Evolutionary conservation across 2,888 invertebrate species (phyloP).

Genomic region (Pyrochroa serraticornis): DNA sequence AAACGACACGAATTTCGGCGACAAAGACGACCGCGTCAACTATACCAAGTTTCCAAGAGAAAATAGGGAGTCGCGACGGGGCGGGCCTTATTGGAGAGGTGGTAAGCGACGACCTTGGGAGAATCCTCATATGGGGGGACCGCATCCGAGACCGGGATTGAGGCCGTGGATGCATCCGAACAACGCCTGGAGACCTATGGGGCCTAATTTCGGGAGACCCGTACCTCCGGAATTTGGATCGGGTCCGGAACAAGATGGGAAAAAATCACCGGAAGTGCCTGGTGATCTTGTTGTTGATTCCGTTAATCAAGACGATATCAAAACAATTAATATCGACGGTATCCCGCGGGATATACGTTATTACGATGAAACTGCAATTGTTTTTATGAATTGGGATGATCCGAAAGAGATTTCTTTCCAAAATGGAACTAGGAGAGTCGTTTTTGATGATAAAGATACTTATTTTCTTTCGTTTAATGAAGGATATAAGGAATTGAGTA

Average conservation of each 20-base stretch:
- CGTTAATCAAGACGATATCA: conserved; percentile 72
- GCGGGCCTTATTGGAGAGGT: conserved; percentile 37
- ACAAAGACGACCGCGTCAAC: conserved; percentile 22
- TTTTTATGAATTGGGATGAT: conserved; percentile 85
- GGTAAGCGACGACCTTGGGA: conserved; percentile 26
- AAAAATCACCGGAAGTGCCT: conserved; percentile 36
- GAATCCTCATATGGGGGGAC: conserved; percentile 29
- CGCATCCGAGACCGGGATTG: conserved; percentile 31
- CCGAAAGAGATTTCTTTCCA: conserved; percentile 86
- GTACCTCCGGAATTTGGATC: conserved; percentile 11
- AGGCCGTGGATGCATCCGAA: conserved; percentile 40
- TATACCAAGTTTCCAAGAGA: conserved; percentile 8
- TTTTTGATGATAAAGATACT: conserved; percentile 78
- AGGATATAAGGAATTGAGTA: conserved; percentile 72
- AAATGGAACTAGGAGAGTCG: conserved; percentile 75
- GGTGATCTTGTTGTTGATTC: conserved; percentile 32
- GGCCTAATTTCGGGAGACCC: conserved; percentile 30
- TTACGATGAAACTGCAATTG: conserved; percentile 83
- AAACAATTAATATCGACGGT: conserved; percentile 82
- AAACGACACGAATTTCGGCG: conserved; percentile 33
- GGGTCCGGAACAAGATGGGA: conserved; percentile 20
- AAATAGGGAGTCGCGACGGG: conserved; percentile 21
- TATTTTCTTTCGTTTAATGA: conserved; percentile 70
- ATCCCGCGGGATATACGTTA: conserved; percentile 81
- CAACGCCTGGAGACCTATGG: conserved; percentile 41